These are phyloP conservation scores for Synergus itoensis DNA, from an alignment of 2,888 invertebrate genomes.

Conservation along the genomic window DNA sequence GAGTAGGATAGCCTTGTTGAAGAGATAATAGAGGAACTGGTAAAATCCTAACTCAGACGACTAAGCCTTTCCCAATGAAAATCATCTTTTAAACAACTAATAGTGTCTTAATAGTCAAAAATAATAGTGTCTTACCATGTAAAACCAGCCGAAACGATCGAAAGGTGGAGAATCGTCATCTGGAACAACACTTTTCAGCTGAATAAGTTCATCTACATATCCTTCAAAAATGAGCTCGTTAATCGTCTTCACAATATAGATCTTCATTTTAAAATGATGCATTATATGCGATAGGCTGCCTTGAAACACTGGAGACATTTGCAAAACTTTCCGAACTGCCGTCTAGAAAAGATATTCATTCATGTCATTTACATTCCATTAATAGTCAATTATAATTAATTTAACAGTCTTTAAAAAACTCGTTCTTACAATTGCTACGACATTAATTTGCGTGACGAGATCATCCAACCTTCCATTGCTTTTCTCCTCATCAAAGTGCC, in stretches of 20 bases:
- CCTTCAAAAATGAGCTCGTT: constrained; percentile 89
- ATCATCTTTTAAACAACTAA: background rate
- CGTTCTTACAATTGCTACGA: constrained; percentile 86
- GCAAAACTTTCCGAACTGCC: constrained; percentile 81
- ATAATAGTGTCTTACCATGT: constrained; percentile 78
- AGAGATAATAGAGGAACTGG: constrained; percentile 25
- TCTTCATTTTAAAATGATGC: constrained; percentile 78
- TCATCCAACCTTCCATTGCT: constrained; percentile 87
- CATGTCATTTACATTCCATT: background rate
- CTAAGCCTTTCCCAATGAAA: background rate
- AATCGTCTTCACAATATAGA: constrained; percentile 83
- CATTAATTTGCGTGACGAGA: constrained; percentile 86
- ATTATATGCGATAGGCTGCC: constrained; percentile 82
- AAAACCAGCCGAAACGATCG: constrained; percentile 94
- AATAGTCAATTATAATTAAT: background rate
- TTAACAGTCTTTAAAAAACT: background rate
- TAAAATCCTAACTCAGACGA: background rate
- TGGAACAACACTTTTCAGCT: constrained; percentile 80
- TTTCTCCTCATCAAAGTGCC: constrained; percentile 84
- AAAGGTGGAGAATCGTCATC: constrained; percentile 79
- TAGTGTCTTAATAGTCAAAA: constrained; percentile 67
- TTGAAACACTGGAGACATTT: constrained; percentile 81
- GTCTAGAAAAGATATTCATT: constrained; percentile 74
- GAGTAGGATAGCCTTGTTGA: constrained; percentile 39
- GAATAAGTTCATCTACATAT: constrained; percentile 87